Evolutionary conservation across 2,113 vertebrate species (phyloP).

Genomic region (Microtus ochrogaster): DNA sequence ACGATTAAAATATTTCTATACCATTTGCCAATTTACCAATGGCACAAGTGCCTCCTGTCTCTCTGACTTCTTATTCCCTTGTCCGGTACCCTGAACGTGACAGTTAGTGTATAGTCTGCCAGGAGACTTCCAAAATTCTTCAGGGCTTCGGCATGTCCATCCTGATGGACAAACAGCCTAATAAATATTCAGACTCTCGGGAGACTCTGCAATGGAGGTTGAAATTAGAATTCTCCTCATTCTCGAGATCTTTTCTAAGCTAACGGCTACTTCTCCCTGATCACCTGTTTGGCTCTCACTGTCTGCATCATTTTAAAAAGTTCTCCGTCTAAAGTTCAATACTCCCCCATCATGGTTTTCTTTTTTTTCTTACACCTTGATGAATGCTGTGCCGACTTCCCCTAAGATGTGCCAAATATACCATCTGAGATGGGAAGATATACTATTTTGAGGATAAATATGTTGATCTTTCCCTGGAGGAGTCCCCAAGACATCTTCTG

Average conservation of each 20-base stretch:
- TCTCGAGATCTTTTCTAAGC: background rate
- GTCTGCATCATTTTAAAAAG: background rate
- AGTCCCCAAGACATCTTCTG: slow-evolving; percentile 16
- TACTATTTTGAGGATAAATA: slow-evolving; percentile 26
- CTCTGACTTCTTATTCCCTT: background rate
- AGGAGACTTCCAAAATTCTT: background rate
- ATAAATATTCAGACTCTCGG: background rate
- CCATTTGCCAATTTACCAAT: background rate
- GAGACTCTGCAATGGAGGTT: background rate
- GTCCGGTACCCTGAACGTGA: background rate
- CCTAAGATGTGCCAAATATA: background rate
- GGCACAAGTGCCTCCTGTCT: background rate
- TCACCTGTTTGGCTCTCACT: background rate
- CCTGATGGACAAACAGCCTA: background rate
- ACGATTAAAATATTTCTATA: background rate
- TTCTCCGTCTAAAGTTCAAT: background rate
- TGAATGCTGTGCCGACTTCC: background rate
- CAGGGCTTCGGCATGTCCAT: background rate
- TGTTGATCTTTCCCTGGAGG: slow-evolving; percentile 19
- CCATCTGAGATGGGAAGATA: slow-evolving; percentile 45
- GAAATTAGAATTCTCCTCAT: background rate
- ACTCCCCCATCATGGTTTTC: background rate
- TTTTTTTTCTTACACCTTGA: background rate
- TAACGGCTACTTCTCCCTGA: background rate
- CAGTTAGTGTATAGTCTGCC: background rate